These are phyloP conservation scores for Acanthosepion pharaonis DNA, from an alignment of 2,888 invertebrate genomes.

Conservation along the genomic window DNA sequence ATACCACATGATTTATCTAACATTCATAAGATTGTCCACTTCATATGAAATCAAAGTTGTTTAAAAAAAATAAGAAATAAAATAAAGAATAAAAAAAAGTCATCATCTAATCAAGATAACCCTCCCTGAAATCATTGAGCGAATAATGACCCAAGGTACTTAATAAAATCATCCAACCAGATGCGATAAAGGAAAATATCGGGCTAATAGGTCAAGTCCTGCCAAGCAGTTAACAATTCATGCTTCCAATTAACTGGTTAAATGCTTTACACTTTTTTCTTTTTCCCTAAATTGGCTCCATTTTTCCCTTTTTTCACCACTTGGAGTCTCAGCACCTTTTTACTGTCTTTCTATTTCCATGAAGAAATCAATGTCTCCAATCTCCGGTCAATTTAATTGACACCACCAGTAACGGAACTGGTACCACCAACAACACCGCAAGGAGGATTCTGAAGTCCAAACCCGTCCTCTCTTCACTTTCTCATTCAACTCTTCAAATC, in stretches of 20 bases:
- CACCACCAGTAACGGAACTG: neutral
- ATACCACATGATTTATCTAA: neutral
- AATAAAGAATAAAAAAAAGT: neutral
- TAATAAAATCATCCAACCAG: slow-evolving; percentile 21
- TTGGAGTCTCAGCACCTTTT: neutral
- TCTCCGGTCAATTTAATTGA: neutral
- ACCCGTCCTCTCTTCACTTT: neutral
- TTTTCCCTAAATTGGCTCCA: neutral
- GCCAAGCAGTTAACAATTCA: neutral
- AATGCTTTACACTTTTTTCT: neutral
- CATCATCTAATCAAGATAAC: neutral
- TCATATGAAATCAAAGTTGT: neutral
- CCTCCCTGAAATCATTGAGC: neutral
- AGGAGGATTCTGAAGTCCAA: neutral
- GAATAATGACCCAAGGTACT: neutral
- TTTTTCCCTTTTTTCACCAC: neutral
- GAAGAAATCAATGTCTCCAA: neutral
- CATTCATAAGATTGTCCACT: neutral
- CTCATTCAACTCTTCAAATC: neutral
- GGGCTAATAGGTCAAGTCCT: neutral
- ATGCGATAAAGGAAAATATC: neutral
- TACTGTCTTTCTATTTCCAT: neutral
- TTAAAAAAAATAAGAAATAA: neutral
- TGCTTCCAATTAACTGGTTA: neutral
- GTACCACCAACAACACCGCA: slow-evolving; percentile 2